Evolutionary conservation across 1,140 invertebrate species (phyloP), one percentile per base, ranked within the genome.

Genomic region (Dolichoris vasculosae): DNA sequence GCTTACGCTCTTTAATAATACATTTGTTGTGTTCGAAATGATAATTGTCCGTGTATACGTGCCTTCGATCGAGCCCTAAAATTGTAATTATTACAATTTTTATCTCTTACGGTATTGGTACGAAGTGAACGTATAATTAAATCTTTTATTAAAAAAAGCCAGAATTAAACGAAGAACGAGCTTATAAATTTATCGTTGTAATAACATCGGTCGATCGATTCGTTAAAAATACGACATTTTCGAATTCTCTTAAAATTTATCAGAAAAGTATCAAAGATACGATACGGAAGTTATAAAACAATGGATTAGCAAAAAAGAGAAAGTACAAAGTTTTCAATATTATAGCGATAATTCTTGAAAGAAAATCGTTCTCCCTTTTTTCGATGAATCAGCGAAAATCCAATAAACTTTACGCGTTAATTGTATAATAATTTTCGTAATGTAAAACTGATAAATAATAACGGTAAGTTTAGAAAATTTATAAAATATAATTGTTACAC

Each of bases 251-350:
- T 67, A 7, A 32, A 35, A 67, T 67, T 67, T 9, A 67, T 30
- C 63, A 32, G 8, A 11, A 9, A 67, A 32, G 15, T 9, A 35
- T 67, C 15, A 15, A 67, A 67, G 38, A 38, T n/a, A 8, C 23
- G n/a, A 38, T 59, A 43, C 38, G 26, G 15, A 75, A 75, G 38
- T 73, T 76, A 32, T 17, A n/a, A 76, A 76, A 76, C 38, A 76
- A 51, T 51, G 40, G 13, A 17, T 51, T 26, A 43, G 17, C 40
- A 32, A 13, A 77, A 51, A 77, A 55, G 75, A 55, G 75, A 77
- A 77, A 55, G 46, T 55, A 51, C 4, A 0, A 77, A 55, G 30
- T 46, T 51, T 15, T n/a, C 13, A 35, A 77, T 35, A 55, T n/a
- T n/a, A 77, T 55, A 46, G 26, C 48, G 55, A 23, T 55, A 75